Evolutionary conservation across 2,888 invertebrate genomes (phyloP).

Genomic region (Strigamia crassipes): DNA sequence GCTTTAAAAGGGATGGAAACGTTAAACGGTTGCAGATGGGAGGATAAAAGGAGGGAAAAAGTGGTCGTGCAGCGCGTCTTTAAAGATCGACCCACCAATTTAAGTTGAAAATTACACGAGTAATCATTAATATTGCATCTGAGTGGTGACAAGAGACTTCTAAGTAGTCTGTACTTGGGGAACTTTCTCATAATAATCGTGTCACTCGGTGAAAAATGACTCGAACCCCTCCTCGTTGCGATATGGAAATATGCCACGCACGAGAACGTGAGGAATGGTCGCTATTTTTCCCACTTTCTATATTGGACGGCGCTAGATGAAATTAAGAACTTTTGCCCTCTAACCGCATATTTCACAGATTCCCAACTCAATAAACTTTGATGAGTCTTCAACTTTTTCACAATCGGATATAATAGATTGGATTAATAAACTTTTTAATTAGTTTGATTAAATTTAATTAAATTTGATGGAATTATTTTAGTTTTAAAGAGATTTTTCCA

Average conservation of each 20-base stretch:
- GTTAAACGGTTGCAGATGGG: neutral
- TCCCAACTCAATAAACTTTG: neutral
- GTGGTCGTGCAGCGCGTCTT: neutral
- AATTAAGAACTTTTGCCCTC: slow-evolving; percentile 6
- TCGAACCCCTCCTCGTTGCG: neutral
- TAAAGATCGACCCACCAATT: neutral
- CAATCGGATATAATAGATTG: no score
- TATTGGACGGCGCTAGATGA: neutral
- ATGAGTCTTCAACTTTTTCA: neutral
- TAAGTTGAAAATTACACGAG: slow-evolving; percentile 28
- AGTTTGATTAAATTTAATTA: neutral
- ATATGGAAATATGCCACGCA: slow-evolving; percentile 8
- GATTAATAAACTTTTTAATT: neutral
- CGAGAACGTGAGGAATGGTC: slow-evolving; percentile 25
- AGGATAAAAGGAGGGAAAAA: neutral
- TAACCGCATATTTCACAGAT: neutral
- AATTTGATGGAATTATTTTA: no score
- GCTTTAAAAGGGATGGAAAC: slow-evolving; percentile 20
- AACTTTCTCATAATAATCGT: slow-evolving; percentile 19
- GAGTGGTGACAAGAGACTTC: slow-evolving; percentile 31
- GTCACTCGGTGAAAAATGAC: slow-evolving; percentile 23
- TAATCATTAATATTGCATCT: slow-evolving; percentile 36
- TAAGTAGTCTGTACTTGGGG: slow-evolving; percentile 1
- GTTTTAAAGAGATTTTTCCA: neutral
- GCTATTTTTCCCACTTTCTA: slow-evolving; percentile 14